Conservation (phyloP, 2,113 vertebrate species). For the Sinocyclocheilus grahami region DNA sequence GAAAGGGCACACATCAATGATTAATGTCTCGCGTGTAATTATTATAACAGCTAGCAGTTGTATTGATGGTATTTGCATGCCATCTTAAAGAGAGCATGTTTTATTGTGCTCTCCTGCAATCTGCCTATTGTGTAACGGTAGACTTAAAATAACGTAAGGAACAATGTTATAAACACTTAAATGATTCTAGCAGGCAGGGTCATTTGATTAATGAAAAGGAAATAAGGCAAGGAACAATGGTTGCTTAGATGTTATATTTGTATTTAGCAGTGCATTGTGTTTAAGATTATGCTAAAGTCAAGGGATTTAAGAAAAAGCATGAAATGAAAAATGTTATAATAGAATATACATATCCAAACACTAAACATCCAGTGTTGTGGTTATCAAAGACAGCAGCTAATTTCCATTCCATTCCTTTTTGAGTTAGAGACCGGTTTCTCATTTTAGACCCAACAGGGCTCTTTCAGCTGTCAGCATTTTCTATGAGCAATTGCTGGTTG, state of each 20-base stretch:
- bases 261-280: not conserved
- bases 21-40: slow-evolving; percentile 51
- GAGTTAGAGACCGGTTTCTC: not conserved
- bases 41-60: slow-evolving; percentile 55
- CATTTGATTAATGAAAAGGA: not conserved
- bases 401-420: not conserved
- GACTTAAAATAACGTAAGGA: slow-evolving; percentile 41
- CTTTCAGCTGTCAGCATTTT: not conserved
- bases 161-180: slow-evolving; percentile 15
- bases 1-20: slow-evolving; percentile 50
- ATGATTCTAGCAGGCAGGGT: slow-evolving; percentile 21
- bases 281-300: not conserved
- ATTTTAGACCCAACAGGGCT: not conserved
- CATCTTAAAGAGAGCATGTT: slow-evolving; percentile 40
- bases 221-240: not conserved
- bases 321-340: not conserved
- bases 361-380: not conserved
- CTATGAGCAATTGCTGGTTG: not conserved
- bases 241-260: not conserved
- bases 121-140: slow-evolving; percentile 26
- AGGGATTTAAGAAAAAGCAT: not conserved
- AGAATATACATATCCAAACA: not conserved
- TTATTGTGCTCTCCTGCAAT: slow-evolving; percentile 51
- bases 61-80: slow-evolving; percentile 50
- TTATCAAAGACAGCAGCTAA: not conserved